These are phyloP conservation scores for Chironomus riparius DNA, from an alignment of 2,888 invertebrate genomes.

Conservation along the genomic window DNA sequence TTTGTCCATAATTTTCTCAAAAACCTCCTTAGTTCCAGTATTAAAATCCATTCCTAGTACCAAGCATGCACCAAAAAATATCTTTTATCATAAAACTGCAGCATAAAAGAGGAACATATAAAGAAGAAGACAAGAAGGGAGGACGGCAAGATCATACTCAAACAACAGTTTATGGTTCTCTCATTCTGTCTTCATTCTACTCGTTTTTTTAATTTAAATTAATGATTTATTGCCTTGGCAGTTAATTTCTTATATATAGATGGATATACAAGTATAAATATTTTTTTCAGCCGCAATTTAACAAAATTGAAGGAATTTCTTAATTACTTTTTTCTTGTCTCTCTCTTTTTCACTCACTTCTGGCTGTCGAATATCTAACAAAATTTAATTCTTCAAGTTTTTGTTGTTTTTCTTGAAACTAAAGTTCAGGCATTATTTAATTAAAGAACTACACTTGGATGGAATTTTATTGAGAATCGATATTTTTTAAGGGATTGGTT, in stretches of 20 bases:
- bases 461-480: too few relatives aligned
- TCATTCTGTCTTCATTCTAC: background rate
- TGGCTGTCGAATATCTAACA: too few relatives aligned
- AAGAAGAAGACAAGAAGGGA: background rate
- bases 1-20: too few relatives aligned
- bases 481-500: too few relatives aligned
- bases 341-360: background rate
- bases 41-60: too few relatives aligned
- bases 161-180: background rate
- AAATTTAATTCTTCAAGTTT: too few relatives aligned
- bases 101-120: background rate
- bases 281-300: conserved; percentile 3
- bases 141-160: background rate
- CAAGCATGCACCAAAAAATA: background rate
- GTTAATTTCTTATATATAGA: background rate
- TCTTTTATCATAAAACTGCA: background rate
- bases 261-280: background rate
- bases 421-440: too few relatives aligned
- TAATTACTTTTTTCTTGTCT: conserved; percentile 4
- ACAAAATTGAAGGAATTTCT: conserved; percentile 14
- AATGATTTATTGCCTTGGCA: conserved; percentile 18
- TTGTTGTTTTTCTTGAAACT: too few relatives aligned
- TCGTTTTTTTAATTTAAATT: conserved; percentile 20
- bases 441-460: too few relatives aligned
- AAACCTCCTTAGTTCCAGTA: too few relatives aligned